These are phyloP conservation scores for Dicaeum eximium DNA, from an alignment of 2,113 vertebrate genomes.

Conservation along the genomic window DNA sequence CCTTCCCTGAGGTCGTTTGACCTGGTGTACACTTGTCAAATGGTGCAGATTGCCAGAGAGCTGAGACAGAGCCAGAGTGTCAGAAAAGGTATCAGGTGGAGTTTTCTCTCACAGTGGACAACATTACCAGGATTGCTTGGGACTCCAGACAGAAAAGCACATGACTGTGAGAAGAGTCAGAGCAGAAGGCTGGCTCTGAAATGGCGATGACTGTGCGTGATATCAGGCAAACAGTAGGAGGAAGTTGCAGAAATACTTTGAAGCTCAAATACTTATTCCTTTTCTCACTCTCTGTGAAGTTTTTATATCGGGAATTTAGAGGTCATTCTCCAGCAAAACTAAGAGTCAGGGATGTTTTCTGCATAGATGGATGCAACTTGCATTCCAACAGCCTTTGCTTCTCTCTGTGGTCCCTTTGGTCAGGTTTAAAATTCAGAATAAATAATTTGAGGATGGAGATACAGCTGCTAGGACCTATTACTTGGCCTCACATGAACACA, in stretches of 20 bases:
- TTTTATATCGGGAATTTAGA: neutral
- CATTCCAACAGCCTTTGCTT: neutral
- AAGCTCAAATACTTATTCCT: neutral
- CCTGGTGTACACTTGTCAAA: neutral
- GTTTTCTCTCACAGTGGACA: neutral
- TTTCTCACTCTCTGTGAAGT: neutral
- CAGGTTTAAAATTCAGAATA: neutral
- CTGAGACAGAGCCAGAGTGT: neutral
- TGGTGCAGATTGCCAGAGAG: neutral
- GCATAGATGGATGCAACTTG: rapidly evolving
- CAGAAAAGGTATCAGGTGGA: neutral
- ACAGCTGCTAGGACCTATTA: neutral
- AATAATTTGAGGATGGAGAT: neutral
- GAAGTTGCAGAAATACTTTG: neutral
- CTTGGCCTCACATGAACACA: neutral
- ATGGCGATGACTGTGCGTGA: neutral
- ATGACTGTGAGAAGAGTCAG: neutral
- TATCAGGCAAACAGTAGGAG: neutral
- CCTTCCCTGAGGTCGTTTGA: conserved; percentile 4
- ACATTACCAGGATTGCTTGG: neutral
- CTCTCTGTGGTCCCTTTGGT: neutral
- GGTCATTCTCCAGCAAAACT: neutral
- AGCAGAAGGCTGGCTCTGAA: neutral
- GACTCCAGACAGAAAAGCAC: neutral
- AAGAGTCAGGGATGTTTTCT: neutral